Evolutionary conservation across 2,888 invertebrate species (phyloP).

Genomic region (Argyresthia goedartella): DNA sequence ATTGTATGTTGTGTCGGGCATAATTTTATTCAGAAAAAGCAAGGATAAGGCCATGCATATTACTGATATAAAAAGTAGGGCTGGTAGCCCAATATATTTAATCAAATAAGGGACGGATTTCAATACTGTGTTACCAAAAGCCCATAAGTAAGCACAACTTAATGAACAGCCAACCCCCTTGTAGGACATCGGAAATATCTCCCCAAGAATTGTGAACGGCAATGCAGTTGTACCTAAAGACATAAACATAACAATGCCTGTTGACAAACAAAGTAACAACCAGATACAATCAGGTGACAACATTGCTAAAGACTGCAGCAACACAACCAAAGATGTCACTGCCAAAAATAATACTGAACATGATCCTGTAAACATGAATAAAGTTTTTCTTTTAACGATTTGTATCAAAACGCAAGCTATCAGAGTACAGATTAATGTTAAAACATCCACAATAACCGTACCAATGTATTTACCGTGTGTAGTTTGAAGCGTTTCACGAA

Average conservation of each 20-base stretch:
- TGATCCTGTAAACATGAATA: constrained; percentile 18
- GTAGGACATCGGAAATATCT: constrained; percentile 21
- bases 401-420: constrained; percentile 19
- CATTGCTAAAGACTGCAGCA: constrained; percentile 15
- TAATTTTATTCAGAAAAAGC: constrained; percentile 13
- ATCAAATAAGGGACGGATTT: constrained; percentile 14
- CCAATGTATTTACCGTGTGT: constrained; percentile 20
- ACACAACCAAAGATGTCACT: constrained; percentile 13
- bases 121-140: constrained; percentile 17
- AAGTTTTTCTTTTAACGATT: constrained; percentile 16
- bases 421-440: constrained; percentile 18
- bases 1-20: constrained; percentile 17
- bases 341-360: constrained; percentile 16
- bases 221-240: constrained; percentile 19
- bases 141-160: constrained; percentile 21
- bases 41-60: constrained; percentile 14
- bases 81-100: constrained; percentile 12
- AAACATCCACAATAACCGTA: constrained; percentile 18
- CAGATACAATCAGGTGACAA: constrained; percentile 18
- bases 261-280: constrained; percentile 16
- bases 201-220: constrained; percentile 18
- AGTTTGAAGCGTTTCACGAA: constrained; percentile 16
- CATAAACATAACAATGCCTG: constrained; percentile 20
- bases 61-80: constrained; percentile 11
- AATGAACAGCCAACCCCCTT: constrained; percentile 20